Evolutionary conservation across 2,797 vertebrate species (phyloP), one percentile per base, ranked within the genome.

Genomic region (Pagetopsis macropterus): DNA sequence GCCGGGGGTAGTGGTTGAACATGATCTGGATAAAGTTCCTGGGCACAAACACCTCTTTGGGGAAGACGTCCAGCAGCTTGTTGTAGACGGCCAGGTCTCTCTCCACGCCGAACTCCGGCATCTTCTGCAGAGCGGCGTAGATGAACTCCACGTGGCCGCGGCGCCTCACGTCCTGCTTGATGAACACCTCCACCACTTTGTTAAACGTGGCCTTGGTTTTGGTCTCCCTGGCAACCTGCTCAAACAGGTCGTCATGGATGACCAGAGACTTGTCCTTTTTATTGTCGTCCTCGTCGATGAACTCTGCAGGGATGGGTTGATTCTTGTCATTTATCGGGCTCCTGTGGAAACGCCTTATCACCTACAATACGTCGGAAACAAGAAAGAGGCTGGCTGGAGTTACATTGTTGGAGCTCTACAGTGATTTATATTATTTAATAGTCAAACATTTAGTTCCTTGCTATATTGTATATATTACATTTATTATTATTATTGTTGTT

Each of bases 91-190:
- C 9, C 5, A 97, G 65, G 84, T 98, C 96, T 9, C 83, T 79
- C 89, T 97, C 94, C 17, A 98, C 95, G 0, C 96, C 95, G 0
- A 94, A 98, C 62, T 96, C 94, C 0, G 88, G 91, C 96, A 98
- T 98, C 91, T 95, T 96, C 77, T 87, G 92, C 75, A 98, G 86
- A 3, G 96, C 96, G 0, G 96, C 92, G 23, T 98, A 97, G 76
- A 98, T 96, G 41, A 98, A 96, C 86, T 98, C 97, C 51, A 98
- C 93, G 0, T 98, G 96, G 5, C 96, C 96, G 0, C 96, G 93
- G 10, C 94, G 91, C 3, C 95, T 92, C 13, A 95, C 76, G n/a
- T 94, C 95, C 13, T 57, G 72, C 73, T 90, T 87, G 50, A 37
- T 80, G 62, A 96, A 98, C 21, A 89, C 49, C 0, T 94, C 92